Percentiles rank a stretch among this genome's conserved stretches.
These are phyloP conservation scores for Anoplopoma fimbria DNA, from an alignment of 2,113 vertebrate genomes.

Conservation along the genomic window DNA sequence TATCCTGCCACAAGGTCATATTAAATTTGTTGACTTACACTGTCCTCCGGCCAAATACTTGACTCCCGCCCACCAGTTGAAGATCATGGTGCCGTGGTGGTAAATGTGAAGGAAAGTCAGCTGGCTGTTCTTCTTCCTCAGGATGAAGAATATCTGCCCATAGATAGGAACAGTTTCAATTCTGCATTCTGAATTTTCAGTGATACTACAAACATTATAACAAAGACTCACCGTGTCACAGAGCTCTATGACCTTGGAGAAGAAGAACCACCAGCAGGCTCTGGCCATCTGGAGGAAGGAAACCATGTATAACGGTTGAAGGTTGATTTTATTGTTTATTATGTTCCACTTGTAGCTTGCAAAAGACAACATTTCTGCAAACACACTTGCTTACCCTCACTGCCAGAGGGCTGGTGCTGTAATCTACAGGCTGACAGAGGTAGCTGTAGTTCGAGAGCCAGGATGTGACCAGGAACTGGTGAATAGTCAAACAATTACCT, in stretches of 20 bases:
- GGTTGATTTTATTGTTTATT: neutral
- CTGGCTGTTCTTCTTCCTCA: slow-evolving; percentile 86
- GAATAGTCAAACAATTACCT: slow-evolving; percentile 17
- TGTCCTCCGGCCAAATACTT: slow-evolving; percentile 88
- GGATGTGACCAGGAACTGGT: slow-evolving; percentile 84
- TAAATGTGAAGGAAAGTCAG: slow-evolving; percentile 89
- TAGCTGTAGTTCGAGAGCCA: slow-evolving; percentile 82
- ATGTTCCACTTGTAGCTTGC: neutral
- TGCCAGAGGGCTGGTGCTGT: slow-evolving; percentile 78
- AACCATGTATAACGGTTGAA: neutral
- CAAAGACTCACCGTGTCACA: slow-evolving; percentile 74
- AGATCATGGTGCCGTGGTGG: slow-evolving; percentile 88
- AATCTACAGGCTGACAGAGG: slow-evolving; percentile 85
- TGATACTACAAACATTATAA: neutral
- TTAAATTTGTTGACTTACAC: slow-evolving; percentile 75
- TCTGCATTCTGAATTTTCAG: neutral
- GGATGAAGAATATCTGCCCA: slow-evolving; percentile 87
- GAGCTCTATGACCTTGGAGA: slow-evolving; percentile 85
- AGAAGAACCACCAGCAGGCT: slow-evolving; percentile 86
- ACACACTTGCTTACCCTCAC: slow-evolving; percentile 76
- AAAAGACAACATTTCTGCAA: neutral
- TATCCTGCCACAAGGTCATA: neutral
- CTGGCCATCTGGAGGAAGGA: slow-evolving; percentile 86
- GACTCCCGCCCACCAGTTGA: slow-evolving; percentile 87
- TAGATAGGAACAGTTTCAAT: neutral